Percentiles rank a stretch among this genome's conserved stretches.
These are phyloP conservation scores for Spinus pinus DNA, from an alignment of 2,797 vertebrate genomes.

Conservation along the genomic window DNA sequence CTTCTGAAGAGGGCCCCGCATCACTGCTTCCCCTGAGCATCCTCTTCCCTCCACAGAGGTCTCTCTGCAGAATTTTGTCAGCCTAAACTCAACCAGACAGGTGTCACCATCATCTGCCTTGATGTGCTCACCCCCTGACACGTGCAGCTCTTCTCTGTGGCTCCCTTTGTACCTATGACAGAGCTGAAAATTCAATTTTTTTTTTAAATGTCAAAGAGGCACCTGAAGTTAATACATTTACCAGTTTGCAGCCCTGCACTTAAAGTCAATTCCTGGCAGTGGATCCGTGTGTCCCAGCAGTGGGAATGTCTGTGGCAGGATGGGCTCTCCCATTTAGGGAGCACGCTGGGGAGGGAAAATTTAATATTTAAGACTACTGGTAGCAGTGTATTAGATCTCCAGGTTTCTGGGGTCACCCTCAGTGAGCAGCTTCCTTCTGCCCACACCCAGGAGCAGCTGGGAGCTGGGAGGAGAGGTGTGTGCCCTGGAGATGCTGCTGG, in stretches of 20 bases:
- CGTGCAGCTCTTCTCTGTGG: not conserved
- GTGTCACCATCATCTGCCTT: constrained; percentile 19
- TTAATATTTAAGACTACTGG: not conserved
- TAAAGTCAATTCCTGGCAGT: not conserved
- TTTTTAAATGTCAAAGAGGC: not conserved
- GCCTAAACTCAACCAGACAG: constrained; percentile 62
- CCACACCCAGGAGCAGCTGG: not conserved
- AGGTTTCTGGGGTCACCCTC: not conserved
- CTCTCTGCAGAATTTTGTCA: constrained; percentile 43
- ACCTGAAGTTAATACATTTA: constrained; percentile 45
- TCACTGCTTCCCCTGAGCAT: not conserved
- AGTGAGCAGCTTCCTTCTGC: not conserved
- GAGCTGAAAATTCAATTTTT: constrained; percentile 45
- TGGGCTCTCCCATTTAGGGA: not conserved
- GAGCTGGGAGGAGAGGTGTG: not conserved
- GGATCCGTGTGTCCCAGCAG: not conserved
- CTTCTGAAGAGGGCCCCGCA: not conserved
- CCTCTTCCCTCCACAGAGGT: not conserved
- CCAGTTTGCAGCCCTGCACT: not conserved
- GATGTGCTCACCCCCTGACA: constrained; percentile 47
- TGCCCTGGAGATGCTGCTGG: not conserved
- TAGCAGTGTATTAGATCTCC: not conserved
- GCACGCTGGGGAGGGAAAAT: not conserved
- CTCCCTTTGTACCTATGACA: not conserved
- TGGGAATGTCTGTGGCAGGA: not conserved